phyloP scores from a whole-genome alignment of 2,797 vertebrate species.

The Glyptemys insculpta region DNA sequence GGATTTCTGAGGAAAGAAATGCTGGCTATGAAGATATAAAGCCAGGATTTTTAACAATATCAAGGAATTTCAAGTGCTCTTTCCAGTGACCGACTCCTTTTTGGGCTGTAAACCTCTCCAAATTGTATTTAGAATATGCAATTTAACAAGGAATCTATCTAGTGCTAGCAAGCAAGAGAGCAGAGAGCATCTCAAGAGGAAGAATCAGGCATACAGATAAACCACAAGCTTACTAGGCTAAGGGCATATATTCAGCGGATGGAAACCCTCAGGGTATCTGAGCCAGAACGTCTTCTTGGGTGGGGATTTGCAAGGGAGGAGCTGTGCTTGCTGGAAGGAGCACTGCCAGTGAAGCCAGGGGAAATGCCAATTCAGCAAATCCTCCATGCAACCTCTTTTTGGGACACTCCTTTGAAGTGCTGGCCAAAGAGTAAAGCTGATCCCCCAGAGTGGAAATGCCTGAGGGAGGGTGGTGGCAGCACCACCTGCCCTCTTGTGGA shows the following conservation, averaged over 20 bases:
- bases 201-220: neutral
- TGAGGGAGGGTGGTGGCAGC: neutral
- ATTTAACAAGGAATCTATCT: neutral
- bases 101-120: neutral
- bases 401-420: neutral
- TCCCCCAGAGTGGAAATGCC: neutral
- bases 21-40: constrained; percentile 8
- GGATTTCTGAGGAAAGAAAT: constrained; percentile 32
- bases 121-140: neutral
- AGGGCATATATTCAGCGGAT: neutral
- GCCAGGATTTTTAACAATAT: neutral
- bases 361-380: neutral
- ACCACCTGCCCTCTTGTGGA: neutral
- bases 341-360: neutral
- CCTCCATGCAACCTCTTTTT: neutral
- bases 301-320: neutral
- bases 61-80: neutral
- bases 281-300: neutral
- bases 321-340: neutral
- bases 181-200: neutral
- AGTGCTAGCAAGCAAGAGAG: neutral
- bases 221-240: neutral
- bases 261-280: neutral
- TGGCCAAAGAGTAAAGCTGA: neutral
- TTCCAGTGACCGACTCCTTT: neutral